These are phyloP conservation scores for Nothura maculosa DNA, from an alignment of 2,797 vertebrate species.

Conservation along the genomic window DNA sequence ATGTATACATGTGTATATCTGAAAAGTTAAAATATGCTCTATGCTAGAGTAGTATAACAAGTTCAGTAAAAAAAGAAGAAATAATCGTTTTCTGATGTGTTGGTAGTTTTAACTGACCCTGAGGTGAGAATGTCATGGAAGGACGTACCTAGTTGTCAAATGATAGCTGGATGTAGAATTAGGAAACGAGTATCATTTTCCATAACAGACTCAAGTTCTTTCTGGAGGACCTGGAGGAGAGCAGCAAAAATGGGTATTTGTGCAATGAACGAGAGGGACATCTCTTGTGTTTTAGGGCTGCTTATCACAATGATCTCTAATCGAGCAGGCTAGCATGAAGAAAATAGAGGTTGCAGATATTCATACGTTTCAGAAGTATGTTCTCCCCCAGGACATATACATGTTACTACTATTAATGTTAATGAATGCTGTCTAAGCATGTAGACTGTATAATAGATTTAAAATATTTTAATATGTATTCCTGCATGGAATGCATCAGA, in stretches of 20 bases:
- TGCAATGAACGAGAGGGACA: background rate
- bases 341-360: slow-evolving; percentile 18
- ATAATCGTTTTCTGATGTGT: background rate
- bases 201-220: background rate
- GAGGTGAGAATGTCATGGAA: background rate
- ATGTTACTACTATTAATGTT: slow-evolving; percentile 7
- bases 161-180: background rate
- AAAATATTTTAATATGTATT: background rate
- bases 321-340: background rate
- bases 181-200: background rate
- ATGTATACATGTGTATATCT: rapidly evolving
- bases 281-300: background rate
- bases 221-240: background rate
- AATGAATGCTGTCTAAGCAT: background rate
- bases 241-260: background rate
- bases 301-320: background rate
- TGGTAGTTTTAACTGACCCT: slow-evolving; percentile 25
- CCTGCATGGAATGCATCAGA: background rate
- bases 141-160: background rate
- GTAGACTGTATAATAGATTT: background rate
- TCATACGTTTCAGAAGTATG: background rate
- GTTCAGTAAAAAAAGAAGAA: background rate
- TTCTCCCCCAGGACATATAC: background rate
- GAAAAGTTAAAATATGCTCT: background rate
- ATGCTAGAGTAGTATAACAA: background rate